Conservation (phyloP, 2,797 vertebrate species). For the Lacerta viridis region DNA sequence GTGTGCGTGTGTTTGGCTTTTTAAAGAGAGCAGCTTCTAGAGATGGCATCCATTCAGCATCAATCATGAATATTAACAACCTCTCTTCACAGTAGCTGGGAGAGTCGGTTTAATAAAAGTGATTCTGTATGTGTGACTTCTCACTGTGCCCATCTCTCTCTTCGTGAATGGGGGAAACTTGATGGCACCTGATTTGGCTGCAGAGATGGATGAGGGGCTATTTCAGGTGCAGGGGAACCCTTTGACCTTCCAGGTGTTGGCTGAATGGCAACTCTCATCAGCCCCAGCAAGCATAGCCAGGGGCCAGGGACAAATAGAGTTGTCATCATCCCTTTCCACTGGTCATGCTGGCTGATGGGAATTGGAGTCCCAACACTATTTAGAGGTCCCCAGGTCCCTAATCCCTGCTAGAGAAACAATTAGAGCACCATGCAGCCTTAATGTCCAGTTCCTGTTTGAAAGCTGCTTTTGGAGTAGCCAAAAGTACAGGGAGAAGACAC, state of each 20-base stretch:
- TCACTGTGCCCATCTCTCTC: constrained; percentile 13
- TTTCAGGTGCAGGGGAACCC: no score
- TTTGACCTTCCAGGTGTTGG: no score
- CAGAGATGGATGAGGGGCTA: not conserved
- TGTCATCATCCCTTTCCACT: no score
- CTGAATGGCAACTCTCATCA: no score
- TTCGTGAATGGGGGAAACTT: not conserved
- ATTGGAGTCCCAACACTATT: not conserved
- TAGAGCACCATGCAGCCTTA: no score
- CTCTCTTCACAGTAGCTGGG: constrained; percentile 14
- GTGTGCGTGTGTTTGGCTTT: not conserved
- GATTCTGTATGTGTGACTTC: constrained; percentile 13
- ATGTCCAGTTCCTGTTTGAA: no score
- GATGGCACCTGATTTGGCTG: not conserved
- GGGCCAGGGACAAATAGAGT: no score
- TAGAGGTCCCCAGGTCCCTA: not conserved
- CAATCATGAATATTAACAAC: constrained; percentile 26
- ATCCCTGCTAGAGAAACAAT: not conserved
- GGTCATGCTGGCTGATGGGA: not conserved
- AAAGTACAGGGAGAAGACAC: no score
- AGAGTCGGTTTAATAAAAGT: constrained; percentile 33
- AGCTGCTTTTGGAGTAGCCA: no score
- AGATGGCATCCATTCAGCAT: not conserved
- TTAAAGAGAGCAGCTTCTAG: not conserved
- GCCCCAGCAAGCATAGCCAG: no score